Conservation (phyloP, 2,113 vertebrate species). For the Stegostoma tigrinum region DNA sequence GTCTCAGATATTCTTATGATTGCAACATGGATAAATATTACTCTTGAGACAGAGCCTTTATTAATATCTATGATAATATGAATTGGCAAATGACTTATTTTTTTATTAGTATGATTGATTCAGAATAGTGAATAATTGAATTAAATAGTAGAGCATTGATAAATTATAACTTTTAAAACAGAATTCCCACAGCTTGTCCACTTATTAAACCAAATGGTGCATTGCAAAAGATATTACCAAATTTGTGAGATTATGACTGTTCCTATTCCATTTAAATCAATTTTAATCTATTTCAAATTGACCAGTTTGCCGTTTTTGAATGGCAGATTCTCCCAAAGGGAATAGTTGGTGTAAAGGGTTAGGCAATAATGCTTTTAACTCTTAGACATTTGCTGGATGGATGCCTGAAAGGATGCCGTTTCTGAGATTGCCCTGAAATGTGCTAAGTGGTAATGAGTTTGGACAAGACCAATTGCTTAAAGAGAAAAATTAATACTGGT, state of each 20-base stretch:
- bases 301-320: neutral
- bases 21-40: neutral
- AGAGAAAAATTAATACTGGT: neutral
- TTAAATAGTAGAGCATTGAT: neutral
- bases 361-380: neutral
- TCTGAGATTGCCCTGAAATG: neutral
- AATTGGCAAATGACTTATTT: neutral
- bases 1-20: neutral
- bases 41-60: neutral
- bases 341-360: neutral
- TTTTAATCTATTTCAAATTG: constrained; percentile 5
- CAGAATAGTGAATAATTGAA: neutral
- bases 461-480: neutral
- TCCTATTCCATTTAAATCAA: neutral
- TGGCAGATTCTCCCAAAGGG: neutral
- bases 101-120: neutral
- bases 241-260: neutral
- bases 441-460: neutral
- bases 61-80: neutral
- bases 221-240: neutral
- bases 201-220: neutral
- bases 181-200: neutral
- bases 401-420: neutral
- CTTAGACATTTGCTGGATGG: neutral
- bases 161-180: neutral